phyloP scores from a whole-genome alignment of 2,888 invertebrate species.

The Drosophila subquinaria region DNA sequence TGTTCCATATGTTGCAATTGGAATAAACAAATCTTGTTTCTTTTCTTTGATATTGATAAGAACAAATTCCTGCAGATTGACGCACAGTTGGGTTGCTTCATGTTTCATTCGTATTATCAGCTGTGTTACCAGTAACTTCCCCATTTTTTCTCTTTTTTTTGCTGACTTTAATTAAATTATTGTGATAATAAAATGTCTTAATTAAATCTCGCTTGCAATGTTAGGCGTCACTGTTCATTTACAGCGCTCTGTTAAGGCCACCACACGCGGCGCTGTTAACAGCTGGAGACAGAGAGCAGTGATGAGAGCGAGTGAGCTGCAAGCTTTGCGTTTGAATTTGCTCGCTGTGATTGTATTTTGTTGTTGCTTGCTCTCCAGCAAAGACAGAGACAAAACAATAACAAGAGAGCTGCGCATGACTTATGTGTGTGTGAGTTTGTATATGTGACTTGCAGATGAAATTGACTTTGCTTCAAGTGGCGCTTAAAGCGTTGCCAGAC shows the following conservation, averaged over 20 bases:
- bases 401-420: slow-evolving; percentile 38
- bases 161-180: slow-evolving; percentile 10
- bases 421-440: slow-evolving; percentile 12
- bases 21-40: slow-evolving; percentile 52
- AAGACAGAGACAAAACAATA: slow-evolving; percentile 52
- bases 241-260: slow-evolving; percentile 16
- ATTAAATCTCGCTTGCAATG: slow-evolving; percentile 11
- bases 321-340: slow-evolving; percentile 29
- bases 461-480: slow-evolving; percentile 40
- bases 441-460: slow-evolving; percentile 10
- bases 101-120: slow-evolving; percentile 46
- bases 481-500: slow-evolving; percentile 63
- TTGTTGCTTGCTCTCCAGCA: slow-evolving; percentile 34
- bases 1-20: slow-evolving; percentile 64
- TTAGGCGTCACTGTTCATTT: slow-evolving; percentile 38
- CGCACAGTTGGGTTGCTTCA: slow-evolving; percentile 22
- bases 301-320: slow-evolving; percentile 4
- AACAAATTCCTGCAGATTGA: slow-evolving; percentile 47
- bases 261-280: slow-evolving; percentile 67
- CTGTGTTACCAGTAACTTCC: slow-evolving; percentile 2
- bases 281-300: slow-evolving; percentile 31
- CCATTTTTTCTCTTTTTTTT: background rate
- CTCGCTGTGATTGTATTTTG: slow-evolving; percentile 19
- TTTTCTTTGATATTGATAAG: slow-evolving; percentile 54
- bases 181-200: slow-evolving; percentile 21